Evolutionary conservation across 2,888 invertebrate genomes (phyloP), one percentile per base, ranked within the genome.

Genomic region (Epirrita christyi): DNA sequence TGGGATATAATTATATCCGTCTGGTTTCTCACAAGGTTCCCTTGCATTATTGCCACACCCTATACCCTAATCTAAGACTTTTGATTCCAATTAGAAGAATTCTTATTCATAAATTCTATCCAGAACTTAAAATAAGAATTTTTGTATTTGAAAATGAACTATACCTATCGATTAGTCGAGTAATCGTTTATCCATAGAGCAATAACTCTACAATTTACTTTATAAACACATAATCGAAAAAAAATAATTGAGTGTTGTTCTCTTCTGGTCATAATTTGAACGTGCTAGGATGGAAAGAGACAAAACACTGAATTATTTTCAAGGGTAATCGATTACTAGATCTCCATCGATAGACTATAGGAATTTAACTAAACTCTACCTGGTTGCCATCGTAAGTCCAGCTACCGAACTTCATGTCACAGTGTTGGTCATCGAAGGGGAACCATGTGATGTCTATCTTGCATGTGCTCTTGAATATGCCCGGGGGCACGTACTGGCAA

Each of bases 371-470:
- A 50, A 60, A 59, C 60, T 61, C 67, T 76, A 97, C 97, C 96
- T 97, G 97, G 94, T 96, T 96, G 94, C 98, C 98, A 93, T 98
- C 97, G 94, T 99, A 98, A 86, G 99, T 99, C 99, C 99, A 99
- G 94, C 99, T 98, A 94, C 99, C 99, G 93, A 99, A 99, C 96
- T 99, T 98, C 97, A 99, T 98, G 93, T 97, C 96, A 95, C 99
- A 99, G 93, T 97, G 96, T 95, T 99, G 99, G 94, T 99, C 99
- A 94, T 99, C 99, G 95, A 99, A 99, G 93, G 99, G 99, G 95
- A 99, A 99, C 99, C 99, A 99, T 93, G 98, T 98, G 96, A 99
- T 99, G 95, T 99, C 98, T 94, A 99, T 99, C 95, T 98, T 98
- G 96, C 99, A 99, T 93, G 99, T 99, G 95, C 98, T 98, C 96